phyloP scores from a whole-genome alignment of 2,888 invertebrate species.

The Trachelus iudaicus region DNA sequence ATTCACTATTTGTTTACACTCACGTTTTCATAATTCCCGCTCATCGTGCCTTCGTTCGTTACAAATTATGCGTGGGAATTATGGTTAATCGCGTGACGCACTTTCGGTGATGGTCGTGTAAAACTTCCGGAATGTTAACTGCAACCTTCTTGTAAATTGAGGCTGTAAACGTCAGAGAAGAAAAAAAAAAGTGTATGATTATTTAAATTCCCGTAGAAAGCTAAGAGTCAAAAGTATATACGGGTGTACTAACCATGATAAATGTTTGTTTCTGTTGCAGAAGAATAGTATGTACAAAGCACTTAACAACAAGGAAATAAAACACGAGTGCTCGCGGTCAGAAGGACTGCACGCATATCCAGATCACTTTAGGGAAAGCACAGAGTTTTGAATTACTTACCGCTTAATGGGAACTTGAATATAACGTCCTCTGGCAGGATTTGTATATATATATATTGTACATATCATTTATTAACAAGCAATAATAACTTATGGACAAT shows the following conservation, averaged over 20 bases:
- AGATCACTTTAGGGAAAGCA: slow-evolving; percentile 60
- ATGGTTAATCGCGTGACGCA: background rate
- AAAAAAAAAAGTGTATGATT: too few species aligned
- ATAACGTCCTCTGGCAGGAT: slow-evolving; percentile 44
- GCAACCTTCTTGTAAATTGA: too few species aligned
- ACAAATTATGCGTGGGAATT: background rate
- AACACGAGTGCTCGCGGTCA: slow-evolving; percentile 61
- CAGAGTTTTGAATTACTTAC: slow-evolving; percentile 26
- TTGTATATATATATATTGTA: slow-evolving; percentile 63
- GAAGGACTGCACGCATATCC: slow-evolving; percentile 60
- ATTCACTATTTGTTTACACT: too few species aligned
- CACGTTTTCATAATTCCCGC: too few species aligned
- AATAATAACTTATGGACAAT: slow-evolving; percentile 29
- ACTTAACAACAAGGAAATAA: slow-evolving; percentile 55
- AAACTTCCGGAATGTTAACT: too few species aligned
- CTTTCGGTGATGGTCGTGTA: background rate
- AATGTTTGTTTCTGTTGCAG: slow-evolving; percentile 40
- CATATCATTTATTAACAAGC: slow-evolving; percentile 37
- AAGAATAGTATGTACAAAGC: slow-evolving; percentile 62
- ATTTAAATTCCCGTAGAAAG: too few species aligned
- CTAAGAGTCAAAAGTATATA: too few species aligned
- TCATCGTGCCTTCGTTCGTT: too few species aligned
- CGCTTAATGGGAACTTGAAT: slow-evolving; percentile 41
- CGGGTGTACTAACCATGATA: too few species aligned
- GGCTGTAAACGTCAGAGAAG: too few species aligned